Evolutionary conservation across 2,113 vertebrate genomes (phyloP).

Genomic region (Muscicapa adusta): DNA sequence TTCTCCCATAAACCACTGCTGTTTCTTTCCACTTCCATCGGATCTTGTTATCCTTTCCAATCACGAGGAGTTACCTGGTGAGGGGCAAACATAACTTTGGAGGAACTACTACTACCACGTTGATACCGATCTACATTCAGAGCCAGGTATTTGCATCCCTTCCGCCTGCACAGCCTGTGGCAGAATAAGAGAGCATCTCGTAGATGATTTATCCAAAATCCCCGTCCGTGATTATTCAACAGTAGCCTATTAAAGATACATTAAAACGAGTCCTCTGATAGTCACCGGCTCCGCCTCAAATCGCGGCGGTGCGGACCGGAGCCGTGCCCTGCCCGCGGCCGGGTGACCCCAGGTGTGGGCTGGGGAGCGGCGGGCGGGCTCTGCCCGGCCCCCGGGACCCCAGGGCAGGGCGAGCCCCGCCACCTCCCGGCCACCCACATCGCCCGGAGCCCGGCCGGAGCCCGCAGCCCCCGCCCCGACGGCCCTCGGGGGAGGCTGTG

Average conservation of each 20-base stretch:
- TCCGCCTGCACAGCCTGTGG: not conserved
- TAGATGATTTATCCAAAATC: not conserved
- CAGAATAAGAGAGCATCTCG: not conserved
- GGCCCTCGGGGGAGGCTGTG: not conserved
- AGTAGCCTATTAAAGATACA: not conserved
- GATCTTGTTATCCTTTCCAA: not conserved
- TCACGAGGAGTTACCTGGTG: not conserved
- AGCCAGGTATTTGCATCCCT: not conserved
- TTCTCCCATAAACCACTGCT: not conserved
- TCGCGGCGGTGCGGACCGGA: accelerated
- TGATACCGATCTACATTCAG: not conserved
- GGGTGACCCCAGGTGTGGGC: not conserved
- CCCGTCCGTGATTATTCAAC: not conserved
- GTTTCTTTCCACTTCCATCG: not conserved
- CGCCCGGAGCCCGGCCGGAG: too few relatives aligned
- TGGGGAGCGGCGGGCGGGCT: not conserved
- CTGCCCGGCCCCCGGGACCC: not conserved
- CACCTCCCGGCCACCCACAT: not conserved
- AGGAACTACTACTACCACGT: not conserved
- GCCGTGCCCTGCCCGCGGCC: not conserved
- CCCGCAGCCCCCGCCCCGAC: not conserved
- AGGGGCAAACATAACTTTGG: slow-evolving; percentile 16
- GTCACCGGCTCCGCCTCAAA: not conserved
- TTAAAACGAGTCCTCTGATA: accelerated
- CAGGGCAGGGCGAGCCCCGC: not conserved